Conservation (phyloP, 1,140 invertebrate genomes). For the Sinella curviseta region DNA sequence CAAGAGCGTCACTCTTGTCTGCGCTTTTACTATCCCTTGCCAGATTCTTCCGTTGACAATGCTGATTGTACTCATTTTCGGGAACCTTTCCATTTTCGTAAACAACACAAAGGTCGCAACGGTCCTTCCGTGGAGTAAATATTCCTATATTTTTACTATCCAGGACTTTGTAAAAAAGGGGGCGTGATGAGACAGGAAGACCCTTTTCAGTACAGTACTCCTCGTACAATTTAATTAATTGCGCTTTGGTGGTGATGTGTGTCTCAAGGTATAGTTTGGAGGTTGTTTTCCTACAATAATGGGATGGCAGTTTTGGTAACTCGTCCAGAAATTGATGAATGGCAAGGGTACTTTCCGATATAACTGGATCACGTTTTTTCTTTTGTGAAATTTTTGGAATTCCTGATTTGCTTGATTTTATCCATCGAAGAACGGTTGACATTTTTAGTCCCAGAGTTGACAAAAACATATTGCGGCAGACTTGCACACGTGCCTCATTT, state of each 20-base stretch:
- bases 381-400: background rate
- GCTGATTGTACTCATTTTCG: constrained; percentile 49
- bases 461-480: constrained; percentile 8
- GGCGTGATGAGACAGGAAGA: background rate
- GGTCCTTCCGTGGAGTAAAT: constrained; percentile 19
- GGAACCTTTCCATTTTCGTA: constrained; percentile 51
- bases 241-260: too few species aligned
- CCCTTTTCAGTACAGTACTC: constrained; percentile 28
- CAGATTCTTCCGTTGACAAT: constrained; percentile 47
- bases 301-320: too few species aligned
- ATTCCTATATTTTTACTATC: background rate
- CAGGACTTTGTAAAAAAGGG: background rate
- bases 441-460: background rate
- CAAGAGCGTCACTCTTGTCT: too few species aligned
- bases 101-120: constrained; percentile 51
- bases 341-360: background rate
- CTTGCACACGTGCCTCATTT: background rate
- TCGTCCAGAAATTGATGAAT: background rate
- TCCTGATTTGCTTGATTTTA: background rate
- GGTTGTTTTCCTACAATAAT: constrained; percentile 20
- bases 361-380: background rate
- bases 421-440: background rate
- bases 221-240: constrained; percentile 37
- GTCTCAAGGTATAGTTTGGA: constrained; percentile 44
- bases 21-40: constrained; percentile 48